Evolutionary conservation across 1,140 invertebrate genomes (phyloP), one percentile per base, ranked within the genome.

Genomic region (Armadillidium nasatum): DNA sequence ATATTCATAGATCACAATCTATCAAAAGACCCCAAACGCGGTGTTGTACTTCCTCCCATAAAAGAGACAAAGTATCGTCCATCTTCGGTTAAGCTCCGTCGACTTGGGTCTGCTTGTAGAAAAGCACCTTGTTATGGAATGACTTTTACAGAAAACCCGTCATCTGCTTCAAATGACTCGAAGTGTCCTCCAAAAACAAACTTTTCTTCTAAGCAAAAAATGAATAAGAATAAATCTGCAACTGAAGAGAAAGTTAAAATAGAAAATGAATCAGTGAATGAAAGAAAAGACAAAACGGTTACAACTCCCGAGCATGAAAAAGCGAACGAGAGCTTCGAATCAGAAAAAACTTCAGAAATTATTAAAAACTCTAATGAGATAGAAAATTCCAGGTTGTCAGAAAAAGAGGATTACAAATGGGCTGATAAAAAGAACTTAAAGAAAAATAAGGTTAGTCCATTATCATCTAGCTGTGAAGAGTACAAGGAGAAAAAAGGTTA

Each of bases 391-490:
- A 72, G 10, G 9, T 60, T 54, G 0, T 50, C 69, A n/a, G 76
- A 69, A 0, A 68, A 70, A 13, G 21, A 22, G 9, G 77, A 73
- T 15, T 75, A 76, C 7, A 78, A 78, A 60, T 78, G 79, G 77
- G 79, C 77, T 4, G 75, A 68, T 22, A 75, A 78, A 66, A 80
- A 80, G 73, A 76, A 72, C 7, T 19, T 74, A 4, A 74, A 70
- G 22, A 78, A 71, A 46, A 80, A 80, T 60, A 78, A 78, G 76
- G 79, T 80, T 19, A 76, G 70, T 7, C 79, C 79, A 22, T 73
- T 73, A 7, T 71, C 68, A 19, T 45, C 72, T 0, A 72, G 69
- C 19, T 33, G 10, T n/a, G 73, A 70, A 11, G 79, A 13, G 21
- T 71, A n/a, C 4, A 43, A 67, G 54, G 21, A 66, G n/a, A 68